phyloP scores from a whole-genome alignment of 2,797 vertebrate genomes.

The Sebastes oblongus region DNA sequence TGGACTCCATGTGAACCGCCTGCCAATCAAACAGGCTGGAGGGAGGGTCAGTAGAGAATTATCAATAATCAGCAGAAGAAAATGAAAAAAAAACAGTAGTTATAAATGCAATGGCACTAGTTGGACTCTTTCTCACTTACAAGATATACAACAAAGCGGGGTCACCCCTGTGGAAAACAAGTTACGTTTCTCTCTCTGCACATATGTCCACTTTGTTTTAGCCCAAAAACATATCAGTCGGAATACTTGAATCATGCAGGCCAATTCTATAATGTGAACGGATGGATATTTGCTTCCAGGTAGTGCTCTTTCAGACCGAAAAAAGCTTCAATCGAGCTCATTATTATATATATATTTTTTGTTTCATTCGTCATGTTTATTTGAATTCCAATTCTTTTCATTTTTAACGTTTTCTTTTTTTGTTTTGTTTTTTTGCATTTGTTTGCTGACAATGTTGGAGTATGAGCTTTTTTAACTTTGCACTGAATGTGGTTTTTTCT shows the following conservation, averaged over 20 bases:
- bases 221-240: slow-evolving; percentile 99
- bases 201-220: slow-evolving; percentile 99
- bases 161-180: slow-evolving; percentile 94
- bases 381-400: slow-evolving; percentile 87
- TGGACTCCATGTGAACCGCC: slow-evolving; percentile 91
- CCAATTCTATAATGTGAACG: slow-evolving; percentile 99
- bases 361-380: slow-evolving; percentile 91
- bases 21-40: slow-evolving; percentile 58
- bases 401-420: slow-evolving; percentile 64
- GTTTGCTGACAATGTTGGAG: slow-evolving; percentile 90
- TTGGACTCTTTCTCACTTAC: slow-evolving; percentile 91
- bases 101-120: slow-evolving; percentile 87
- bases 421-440: slow-evolving; percentile 79
- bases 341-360: slow-evolving; percentile 79
- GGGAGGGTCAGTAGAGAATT: slow-evolving; percentile 75
- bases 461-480: slow-evolving; percentile 96
- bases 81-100: slow-evolving; percentile 64
- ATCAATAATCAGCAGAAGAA: slow-evolving; percentile 78
- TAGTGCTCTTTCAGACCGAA: slow-evolving; percentile 93
- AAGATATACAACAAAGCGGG: slow-evolving; percentile 84
- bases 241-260: slow-evolving; percentile 99
- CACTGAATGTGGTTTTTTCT: slow-evolving; percentile 94
- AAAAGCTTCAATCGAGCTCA: slow-evolving; percentile 90
- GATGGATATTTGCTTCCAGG: slow-evolving; percentile 98
- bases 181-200: slow-evolving; percentile 95